Conservation (phyloP, 2,888 invertebrate species). For the Parnassius smintheus region DNA sequence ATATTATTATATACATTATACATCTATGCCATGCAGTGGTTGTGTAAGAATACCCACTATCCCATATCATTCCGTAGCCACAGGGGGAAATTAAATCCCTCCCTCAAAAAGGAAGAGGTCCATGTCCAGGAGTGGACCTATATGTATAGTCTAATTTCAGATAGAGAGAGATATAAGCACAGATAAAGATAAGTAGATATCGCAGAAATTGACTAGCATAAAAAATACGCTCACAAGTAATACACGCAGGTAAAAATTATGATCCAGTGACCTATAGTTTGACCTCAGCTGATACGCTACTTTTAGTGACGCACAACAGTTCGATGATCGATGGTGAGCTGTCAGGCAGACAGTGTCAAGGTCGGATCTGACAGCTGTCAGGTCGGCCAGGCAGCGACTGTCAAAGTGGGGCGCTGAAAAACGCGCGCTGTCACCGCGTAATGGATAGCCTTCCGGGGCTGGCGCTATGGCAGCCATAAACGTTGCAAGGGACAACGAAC, state of each 20-base stretch:
- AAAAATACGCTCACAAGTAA: background rate
- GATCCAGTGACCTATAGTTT: constrained; percentile 4
- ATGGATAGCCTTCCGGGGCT: constrained; percentile 67
- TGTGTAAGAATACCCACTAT: too few relatives aligned
- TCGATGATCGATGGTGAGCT: constrained; percentile 57
- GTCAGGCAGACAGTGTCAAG: constrained; percentile 58
- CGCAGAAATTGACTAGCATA: too few relatives aligned
- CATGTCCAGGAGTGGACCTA: too few relatives aligned
- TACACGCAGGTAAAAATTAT: background rate
- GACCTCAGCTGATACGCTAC: constrained; percentile 15
- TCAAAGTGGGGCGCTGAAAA: constrained; percentile 61
- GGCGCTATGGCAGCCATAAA: constrained; percentile 45
- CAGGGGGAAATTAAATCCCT: too few relatives aligned
- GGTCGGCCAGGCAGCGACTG: constrained; percentile 44
- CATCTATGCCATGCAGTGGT: too few relatives aligned
- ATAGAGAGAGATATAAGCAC: too few relatives aligned
- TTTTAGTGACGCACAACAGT: constrained; percentile 24
- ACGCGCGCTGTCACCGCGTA: constrained; percentile 66
- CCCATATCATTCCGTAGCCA: too few relatives aligned
- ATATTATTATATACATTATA: too few relatives aligned
- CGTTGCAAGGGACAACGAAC: constrained; percentile 55
- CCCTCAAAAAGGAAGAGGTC: too few relatives aligned
- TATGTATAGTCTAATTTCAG: too few relatives aligned
- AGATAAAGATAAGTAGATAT: too few relatives aligned
- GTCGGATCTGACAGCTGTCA: constrained; percentile 63